These are phyloP conservation scores for Pelusios castaneus DNA, from an alignment of 2,113 vertebrate genomes.

Conservation along the genomic window DNA sequence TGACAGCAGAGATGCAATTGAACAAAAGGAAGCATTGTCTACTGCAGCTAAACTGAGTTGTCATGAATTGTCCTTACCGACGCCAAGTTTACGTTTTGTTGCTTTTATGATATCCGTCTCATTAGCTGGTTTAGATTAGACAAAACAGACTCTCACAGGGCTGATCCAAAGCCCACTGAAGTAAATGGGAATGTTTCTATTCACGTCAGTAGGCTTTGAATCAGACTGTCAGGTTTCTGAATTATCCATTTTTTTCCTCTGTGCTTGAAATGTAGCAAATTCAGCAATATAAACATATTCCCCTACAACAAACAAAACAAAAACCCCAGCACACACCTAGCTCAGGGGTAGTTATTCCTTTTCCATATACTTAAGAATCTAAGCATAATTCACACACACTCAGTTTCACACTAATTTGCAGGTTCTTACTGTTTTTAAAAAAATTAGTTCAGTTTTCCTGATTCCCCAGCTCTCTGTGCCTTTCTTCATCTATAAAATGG, in stretches of 20 bases:
- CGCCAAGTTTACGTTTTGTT: background rate
- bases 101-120: background rate
- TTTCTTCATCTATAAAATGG: background rate
- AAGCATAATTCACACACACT: background rate
- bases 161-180: background rate
- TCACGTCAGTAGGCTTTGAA: background rate
- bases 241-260: background rate
- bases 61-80: background rate
- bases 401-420: background rate
- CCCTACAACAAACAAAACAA: background rate
- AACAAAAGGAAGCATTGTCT: background rate
- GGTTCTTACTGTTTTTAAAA: background rate
- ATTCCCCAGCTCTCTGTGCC: background rate
- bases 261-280: background rate
- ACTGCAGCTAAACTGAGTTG: background rate
- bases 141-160: background rate
- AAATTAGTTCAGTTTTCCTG: background rate
- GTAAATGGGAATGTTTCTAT: background rate
- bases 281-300: background rate
- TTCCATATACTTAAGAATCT: background rate
- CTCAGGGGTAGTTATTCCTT: background rate
- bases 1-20: background rate
- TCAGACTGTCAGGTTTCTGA: background rate
- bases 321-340: background rate
- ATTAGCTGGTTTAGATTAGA: background rate